Evolutionary conservation across 2,113 vertebrate genomes (phyloP).

Genomic region (Corythaeola cristata): DNA sequence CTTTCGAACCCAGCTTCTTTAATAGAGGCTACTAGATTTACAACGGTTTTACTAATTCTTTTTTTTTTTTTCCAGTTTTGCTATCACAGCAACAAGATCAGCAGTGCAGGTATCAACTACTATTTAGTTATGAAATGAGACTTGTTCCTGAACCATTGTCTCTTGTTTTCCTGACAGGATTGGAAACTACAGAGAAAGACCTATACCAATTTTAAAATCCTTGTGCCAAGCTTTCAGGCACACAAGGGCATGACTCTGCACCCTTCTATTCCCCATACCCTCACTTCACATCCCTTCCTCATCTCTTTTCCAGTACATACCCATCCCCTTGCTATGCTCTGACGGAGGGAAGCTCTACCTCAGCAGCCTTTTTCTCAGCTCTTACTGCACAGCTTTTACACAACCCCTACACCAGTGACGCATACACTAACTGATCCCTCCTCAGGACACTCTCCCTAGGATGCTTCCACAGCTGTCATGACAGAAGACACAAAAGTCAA

Average conservation of each 20-base stretch:
- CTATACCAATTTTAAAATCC: neutral
- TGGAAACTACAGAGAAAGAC: neutral
- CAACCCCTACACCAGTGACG: neutral
- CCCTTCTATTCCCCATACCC: neutral
- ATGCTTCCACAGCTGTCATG: neutral
- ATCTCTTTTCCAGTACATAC: neutral
- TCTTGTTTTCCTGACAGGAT: neutral
- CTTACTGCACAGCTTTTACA: neutral
- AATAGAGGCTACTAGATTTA: neutral
- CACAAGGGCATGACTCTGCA: neutral
- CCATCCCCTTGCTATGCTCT: neutral
- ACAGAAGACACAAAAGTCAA: neutral
- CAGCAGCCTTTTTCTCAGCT: neutral
- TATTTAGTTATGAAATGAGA: neutral
- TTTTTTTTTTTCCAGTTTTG: neutral
- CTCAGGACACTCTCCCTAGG: neutral
- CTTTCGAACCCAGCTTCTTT: neutral
- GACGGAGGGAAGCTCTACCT: neutral
- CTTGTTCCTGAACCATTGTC: neutral
- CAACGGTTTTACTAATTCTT: neutral
- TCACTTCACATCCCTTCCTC: neutral
- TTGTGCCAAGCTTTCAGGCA: neutral
- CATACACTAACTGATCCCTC: fast-evolving
- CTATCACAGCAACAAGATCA: neutral
- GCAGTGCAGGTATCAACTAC: neutral